Percentiles rank a stretch among this genome's conserved stretches.
These are phyloP conservation scores for Origma solitaria DNA, from an alignment of 2,113 vertebrate species.

Conservation along the genomic window DNA sequence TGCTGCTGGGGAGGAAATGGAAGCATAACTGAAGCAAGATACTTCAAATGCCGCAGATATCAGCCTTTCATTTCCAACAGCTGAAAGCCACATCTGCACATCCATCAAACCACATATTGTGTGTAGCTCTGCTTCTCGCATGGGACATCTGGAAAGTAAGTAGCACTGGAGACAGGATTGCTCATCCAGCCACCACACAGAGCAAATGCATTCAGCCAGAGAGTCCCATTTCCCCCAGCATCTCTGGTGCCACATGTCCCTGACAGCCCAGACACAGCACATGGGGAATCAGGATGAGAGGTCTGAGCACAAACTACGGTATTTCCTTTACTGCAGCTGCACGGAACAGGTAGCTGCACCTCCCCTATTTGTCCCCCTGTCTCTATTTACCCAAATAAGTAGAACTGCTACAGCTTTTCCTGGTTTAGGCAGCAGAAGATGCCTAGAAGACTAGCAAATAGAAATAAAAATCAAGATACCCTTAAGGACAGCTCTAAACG, in stretches of 20 bases:
- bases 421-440: neutral
- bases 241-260: neutral
- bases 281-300: neutral
- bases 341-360: neutral
- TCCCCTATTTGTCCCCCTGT: neutral
- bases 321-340: neutral
- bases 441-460: neutral
- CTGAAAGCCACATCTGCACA: slow-evolving; percentile 23
- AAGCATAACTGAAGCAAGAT: neutral
- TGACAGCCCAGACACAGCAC: neutral
- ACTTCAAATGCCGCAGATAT: neutral
- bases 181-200: neutral
- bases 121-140: neutral
- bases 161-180: neutral
- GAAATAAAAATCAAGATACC: neutral
- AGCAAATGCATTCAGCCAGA: neutral
- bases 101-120: neutral
- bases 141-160: neutral
- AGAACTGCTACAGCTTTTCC: neutral
- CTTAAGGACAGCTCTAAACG: neutral
- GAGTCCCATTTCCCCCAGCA: neutral
- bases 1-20: slow-evolving; percentile 4
- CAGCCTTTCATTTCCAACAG: slow-evolving; percentile 9
- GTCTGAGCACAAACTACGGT: neutral
- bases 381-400: neutral